Evolutionary conservation across 1,140 invertebrate genomes (phyloP), one percentile per base, ranked within the genome.

Genomic region (Nephotettix cincticeps): DNA sequence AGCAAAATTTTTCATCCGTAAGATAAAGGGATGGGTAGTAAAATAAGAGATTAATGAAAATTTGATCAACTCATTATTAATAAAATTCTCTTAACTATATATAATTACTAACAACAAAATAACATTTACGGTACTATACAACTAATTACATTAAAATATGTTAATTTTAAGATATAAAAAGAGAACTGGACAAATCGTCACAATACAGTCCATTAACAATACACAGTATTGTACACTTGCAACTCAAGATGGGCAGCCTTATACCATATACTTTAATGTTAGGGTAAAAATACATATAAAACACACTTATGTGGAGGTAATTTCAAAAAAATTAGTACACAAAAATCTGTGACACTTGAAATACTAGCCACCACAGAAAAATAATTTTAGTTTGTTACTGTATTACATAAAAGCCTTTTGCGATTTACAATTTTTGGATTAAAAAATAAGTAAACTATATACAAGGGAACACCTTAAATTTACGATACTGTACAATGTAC

Each of bases 211-310:
- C 17, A 69, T 36, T 13, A 71, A 67, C 70, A 71, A 71, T 71
- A 71, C 70, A 71, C 70, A 71, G 70, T 71, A 71, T 71, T 71
- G 65, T 68, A 68, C 67, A 69, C 67, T 69, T 21, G 56, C 30
- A 63, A 25, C 30, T 58, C 27, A 54, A 11, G 17, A 25, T 17
- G 19, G n/a, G 29, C 21, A 51, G 54, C 28, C 67, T 25, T 21
- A 2, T 25, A 58, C 54, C 54, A 25, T 58, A 58, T 14, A 28
- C 54, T 25, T 25, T 58, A 19, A 36, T 36, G 32, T 4, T 36
- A 36, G 14, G 14, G 14, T 36, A 4, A 36, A 6, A 36, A 36
- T 14, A 36, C 32, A 36, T 36, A 36, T 6, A 36, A 14, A 6
- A 36, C n/a, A 43, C n/a, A 11, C n/a, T 43, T 11, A 43, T 11